These are phyloP conservation scores for Phrynocephalus guinanensis DNA, from an alignment of 2,797 vertebrate species.

Conservation along the genomic window DNA sequence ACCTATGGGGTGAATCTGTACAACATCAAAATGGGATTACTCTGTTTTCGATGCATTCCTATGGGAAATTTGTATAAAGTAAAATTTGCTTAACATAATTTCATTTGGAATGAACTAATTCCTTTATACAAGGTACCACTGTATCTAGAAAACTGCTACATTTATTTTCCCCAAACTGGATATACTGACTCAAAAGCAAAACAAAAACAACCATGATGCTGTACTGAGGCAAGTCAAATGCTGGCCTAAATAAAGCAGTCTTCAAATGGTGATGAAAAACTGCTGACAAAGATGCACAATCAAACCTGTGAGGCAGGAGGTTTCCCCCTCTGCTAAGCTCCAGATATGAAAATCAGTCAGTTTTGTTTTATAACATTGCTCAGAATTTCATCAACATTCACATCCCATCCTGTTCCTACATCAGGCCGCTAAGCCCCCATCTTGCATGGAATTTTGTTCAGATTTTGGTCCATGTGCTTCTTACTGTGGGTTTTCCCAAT, in stretches of 20 bases:
- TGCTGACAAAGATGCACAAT: neutral
- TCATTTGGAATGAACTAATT: no score
- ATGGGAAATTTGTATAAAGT: no score
- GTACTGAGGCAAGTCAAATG: neutral
- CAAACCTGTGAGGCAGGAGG: neutral
- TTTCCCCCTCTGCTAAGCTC: neutral
- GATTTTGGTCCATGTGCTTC: neutral
- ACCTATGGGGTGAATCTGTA: no score
- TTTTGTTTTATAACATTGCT: neutral
- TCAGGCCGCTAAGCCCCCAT: neutral
- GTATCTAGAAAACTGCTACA: no score
- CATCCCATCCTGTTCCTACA: neutral
- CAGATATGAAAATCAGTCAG: neutral
- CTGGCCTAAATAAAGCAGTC: neutral
- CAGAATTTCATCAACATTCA: neutral
- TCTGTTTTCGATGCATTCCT: no score
- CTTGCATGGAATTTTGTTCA: neutral
- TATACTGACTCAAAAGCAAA: no score
- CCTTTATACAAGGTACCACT: no score
- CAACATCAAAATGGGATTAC: no score
- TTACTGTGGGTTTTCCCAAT: neutral
- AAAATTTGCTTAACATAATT: no score
- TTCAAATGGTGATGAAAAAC: neutral
- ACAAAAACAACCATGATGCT: neutral
- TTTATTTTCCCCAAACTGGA: no score